phyloP scores from a whole-genome alignment of 30 jellyfish, hydroid and myxozoan genomes.

The Turritopsis rubra region DNA sequence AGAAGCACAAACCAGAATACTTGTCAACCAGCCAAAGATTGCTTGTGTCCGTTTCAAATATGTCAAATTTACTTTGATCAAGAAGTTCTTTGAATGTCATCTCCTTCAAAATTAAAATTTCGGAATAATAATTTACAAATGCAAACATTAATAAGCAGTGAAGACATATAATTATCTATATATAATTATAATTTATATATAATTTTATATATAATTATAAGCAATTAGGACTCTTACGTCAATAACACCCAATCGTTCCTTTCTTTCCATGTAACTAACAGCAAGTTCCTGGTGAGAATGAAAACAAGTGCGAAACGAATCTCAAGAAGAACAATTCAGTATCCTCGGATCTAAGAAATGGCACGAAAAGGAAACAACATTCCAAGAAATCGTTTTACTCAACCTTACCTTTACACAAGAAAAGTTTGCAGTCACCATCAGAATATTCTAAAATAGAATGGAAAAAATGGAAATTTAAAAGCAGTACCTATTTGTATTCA shows the following conservation, averaged over 20 bases:
- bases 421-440: conserved; percentile 84
- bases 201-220: no score
- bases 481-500: not conserved
- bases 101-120: conserved; percentile 48
- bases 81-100: conserved; percentile 65
- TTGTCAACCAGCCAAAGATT: conserved; percentile 70
- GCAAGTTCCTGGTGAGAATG: conserved; percentile 42
- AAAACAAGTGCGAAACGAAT: not conserved
- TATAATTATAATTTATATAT: no score
- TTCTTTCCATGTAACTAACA: conserved; percentile 25
- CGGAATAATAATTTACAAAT: no score
- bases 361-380: not conserved
- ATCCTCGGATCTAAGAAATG: no score
- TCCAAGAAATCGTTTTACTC: not conserved
- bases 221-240: conserved; percentile 43
- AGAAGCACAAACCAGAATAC: conserved; percentile 56
- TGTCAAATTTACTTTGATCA: conserved; percentile 39
- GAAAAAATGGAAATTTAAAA: not conserved
- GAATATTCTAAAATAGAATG: conserved; percentile 41
- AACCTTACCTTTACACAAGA: conserved; percentile 83
- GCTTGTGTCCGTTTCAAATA: conserved; percentile 2
- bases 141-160: no score
- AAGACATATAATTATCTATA: no score
- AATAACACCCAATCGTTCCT: conserved; percentile 35
- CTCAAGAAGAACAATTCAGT: not conserved